These are phyloP conservation scores for Gyrodactylus bullatarudis DNA, from an alignment of 1,140 invertebrate genomes.

Conservation along the genomic window DNA sequence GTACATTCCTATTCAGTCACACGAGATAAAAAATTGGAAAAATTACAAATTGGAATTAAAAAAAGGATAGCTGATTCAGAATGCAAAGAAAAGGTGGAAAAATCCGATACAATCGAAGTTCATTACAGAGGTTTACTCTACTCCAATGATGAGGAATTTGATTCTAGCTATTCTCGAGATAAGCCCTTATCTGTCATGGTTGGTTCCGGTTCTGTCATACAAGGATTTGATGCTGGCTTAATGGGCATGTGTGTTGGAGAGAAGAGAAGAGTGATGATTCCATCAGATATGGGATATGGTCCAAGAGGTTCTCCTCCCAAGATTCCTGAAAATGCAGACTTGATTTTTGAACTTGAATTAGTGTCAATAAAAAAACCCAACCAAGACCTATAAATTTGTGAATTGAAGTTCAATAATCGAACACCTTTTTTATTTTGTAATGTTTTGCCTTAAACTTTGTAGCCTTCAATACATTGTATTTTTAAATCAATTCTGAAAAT, in stretches of 20 bases:
- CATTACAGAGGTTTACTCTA: not conserved
- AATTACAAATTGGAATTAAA: not conserved
- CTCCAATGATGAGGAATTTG: not conserved
- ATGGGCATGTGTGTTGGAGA: constrained; percentile 6
- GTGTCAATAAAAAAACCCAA: too few relatives aligned
- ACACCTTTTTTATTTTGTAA: too few relatives aligned
- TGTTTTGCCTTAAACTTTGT: too few relatives aligned
- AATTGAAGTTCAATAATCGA: too few relatives aligned
- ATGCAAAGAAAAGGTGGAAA: not conserved
- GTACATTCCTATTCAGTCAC: not conserved
- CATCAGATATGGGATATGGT: constrained; percentile 5
- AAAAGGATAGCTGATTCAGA: not conserved
- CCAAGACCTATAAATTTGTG: too few relatives aligned
- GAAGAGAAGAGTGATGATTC: constrained; percentile 3
- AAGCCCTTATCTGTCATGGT: not conserved
- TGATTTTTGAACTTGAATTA: constrained; percentile 7
- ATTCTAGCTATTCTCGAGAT: not conserved
- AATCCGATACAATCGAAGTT: not conserved
- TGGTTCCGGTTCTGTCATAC: not conserved
- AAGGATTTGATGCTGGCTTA: not conserved
- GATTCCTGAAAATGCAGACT: constrained; percentile 3
- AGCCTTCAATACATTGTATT: too few relatives aligned
- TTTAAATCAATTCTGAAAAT: too few relatives aligned
- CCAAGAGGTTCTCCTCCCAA: not conserved
- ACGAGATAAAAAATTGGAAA: not conserved